These are phyloP conservation scores for Pachyseris speciosa DNA, from an alignment of 64 coral and sea anemone genomes.

Conservation along the genomic window DNA sequence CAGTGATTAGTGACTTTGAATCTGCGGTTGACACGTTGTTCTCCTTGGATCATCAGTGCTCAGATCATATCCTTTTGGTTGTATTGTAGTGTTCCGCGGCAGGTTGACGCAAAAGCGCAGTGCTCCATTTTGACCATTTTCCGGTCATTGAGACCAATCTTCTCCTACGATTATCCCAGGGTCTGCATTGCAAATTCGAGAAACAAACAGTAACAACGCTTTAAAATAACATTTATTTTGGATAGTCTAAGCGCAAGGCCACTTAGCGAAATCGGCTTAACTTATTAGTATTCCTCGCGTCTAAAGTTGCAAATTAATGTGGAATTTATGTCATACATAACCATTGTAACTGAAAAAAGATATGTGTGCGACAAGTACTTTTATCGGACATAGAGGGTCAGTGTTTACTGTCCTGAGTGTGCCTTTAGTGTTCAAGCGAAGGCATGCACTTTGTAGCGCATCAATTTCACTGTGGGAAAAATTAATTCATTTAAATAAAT, in stretches of 20 bases:
- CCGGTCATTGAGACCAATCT: not conserved
- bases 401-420: too few species aligned
- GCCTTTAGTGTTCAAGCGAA: too few species aligned
- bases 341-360: not conserved
- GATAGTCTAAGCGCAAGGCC: not conserved
- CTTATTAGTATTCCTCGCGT: slow-evolving; percentile 26
- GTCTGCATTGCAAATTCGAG: not conserved
- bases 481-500: too few species aligned
- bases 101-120: not conserved
- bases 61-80: not conserved
- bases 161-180: not conserved
- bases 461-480: too few species aligned
- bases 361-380: not conserved
- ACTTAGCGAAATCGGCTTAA: slow-evolving; percentile 46
- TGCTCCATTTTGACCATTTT: not conserved
- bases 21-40: not conserved
- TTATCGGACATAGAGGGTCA: not conserved
- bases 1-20: not conserved
- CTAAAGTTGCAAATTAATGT: slow-evolving; percentile 25
- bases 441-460: too few species aligned
- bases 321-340: not conserved
- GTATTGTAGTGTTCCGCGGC: not conserved
- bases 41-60: not conserved
- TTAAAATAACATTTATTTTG: slow-evolving; percentile 37
- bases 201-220: not conserved